Conservation (phyloP, 2,113 vertebrate genomes). For the Gorsachius goisagi region DNA sequence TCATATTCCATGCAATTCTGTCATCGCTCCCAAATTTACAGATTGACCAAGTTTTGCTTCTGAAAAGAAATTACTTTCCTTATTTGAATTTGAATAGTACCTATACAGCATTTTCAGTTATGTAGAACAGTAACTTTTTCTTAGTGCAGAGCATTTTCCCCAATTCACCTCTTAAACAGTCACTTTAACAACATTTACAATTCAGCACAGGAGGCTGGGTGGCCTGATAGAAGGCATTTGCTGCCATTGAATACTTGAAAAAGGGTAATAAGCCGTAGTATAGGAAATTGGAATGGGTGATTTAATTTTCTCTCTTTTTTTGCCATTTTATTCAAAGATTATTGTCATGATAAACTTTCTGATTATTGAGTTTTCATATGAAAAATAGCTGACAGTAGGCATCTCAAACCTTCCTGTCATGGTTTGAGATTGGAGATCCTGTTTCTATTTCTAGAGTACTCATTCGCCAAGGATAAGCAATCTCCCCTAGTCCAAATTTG, state of each 20-base stretch:
- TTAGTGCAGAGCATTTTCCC: background rate
- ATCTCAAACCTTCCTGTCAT: background rate
- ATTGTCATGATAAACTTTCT: background rate
- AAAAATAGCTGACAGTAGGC: background rate
- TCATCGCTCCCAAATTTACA: background rate
- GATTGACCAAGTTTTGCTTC: background rate
- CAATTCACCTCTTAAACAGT: background rate
- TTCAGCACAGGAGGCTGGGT: background rate
- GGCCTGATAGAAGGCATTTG: background rate
- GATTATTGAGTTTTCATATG: background rate
- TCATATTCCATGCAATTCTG: background rate
- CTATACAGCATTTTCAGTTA: background rate
- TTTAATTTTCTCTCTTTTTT: background rate
- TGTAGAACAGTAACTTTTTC: background rate
- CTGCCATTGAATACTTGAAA: background rate
- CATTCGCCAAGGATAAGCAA: background rate
- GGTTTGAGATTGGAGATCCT: background rate
- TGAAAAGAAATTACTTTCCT: background rate
- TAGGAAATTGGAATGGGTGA: background rate
- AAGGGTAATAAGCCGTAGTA: background rate
- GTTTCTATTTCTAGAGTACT: background rate
- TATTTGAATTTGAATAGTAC: background rate
- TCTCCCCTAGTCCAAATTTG: background rate
- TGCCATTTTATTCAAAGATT: background rate
- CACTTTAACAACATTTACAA: background rate